phyloP scores from a whole-genome alignment of 2,888 invertebrate genomes.

The Mythimna loreyi region DNA sequence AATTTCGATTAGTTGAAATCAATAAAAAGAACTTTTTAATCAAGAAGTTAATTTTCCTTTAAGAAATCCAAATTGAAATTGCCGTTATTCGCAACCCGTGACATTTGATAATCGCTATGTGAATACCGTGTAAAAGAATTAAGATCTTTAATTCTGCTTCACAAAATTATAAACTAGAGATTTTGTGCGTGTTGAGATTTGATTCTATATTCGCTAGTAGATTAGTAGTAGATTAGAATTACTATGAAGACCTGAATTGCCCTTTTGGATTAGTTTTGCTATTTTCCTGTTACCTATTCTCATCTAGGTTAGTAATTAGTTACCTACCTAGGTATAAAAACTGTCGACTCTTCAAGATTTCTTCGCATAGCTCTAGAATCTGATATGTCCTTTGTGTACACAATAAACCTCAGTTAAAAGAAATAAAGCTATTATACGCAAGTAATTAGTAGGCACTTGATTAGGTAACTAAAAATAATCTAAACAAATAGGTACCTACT shows the following conservation, averaged over 20 bases:
- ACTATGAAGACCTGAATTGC: slow-evolving; percentile 8
- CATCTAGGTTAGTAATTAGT: background rate
- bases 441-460: background rate
- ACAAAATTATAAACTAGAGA: slow-evolving; percentile 45
- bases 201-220: slow-evolving; percentile 1
- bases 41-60: slow-evolving; percentile 65
- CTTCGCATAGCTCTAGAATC: slow-evolving; percentile 2
- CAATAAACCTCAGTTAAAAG: background rate
- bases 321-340: background rate
- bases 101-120: slow-evolving; percentile 65
- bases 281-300: slow-evolving; percentile 21
- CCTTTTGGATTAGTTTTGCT: background rate
- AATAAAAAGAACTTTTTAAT: slow-evolving; percentile 62
- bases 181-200: slow-evolving; percentile 31
- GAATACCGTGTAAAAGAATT: slow-evolving; percentile 64
- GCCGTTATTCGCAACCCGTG: slow-evolving; percentile 62
- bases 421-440: background rate
- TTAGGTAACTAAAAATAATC: background rate
- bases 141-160: slow-evolving; percentile 57
- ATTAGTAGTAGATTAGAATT: slow-evolving; percentile 1
- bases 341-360: slow-evolving; percentile 7
- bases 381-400: background rate
- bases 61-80: slow-evolving; percentile 64
- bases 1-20: slow-evolving; percentile 61
- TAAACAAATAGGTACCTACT: slow-evolving; percentile 43